Conservation (phyloP, 2,888 invertebrate genomes). For the Agonopterix alstromeriana region DNA sequence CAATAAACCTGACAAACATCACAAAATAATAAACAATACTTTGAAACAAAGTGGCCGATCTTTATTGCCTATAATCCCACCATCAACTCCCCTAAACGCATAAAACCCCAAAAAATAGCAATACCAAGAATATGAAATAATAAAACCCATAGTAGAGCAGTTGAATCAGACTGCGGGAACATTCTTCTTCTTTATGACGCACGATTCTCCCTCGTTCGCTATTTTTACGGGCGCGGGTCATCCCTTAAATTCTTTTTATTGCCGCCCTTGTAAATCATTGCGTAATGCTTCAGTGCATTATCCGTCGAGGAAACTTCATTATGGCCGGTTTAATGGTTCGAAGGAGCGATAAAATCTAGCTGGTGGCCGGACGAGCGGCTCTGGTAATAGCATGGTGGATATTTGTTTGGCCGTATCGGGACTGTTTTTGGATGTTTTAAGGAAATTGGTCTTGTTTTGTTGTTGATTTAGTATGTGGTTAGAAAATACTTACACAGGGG, state of each 20-base stretch:
- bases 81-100: conserved; percentile 5
- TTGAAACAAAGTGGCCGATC: no score
- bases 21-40: no score
- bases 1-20: no score
- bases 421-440: conserved; percentile 9
- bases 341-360: conserved; percentile 74
- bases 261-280: conserved; percentile 74
- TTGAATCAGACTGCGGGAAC: conserved; percentile 41
- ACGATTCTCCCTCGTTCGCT: conserved; percentile 21
- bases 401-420: conserved; percentile 18
- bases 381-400: conserved; percentile 31
- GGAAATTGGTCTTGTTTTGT: no score
- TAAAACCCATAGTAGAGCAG: conserved; percentile 24
- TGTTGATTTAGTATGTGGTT: no score
- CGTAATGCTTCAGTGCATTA: conserved; percentile 74
- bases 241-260: conserved; percentile 77
- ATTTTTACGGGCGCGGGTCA: conserved; percentile 66
- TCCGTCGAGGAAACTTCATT: conserved; percentile 73
- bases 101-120: conserved; percentile 7
- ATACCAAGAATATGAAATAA: conserved; percentile 28
- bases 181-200: conserved; percentile 69
- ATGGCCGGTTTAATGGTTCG: conserved; percentile 75
- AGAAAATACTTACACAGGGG: no score
- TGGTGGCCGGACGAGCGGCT: conserved; percentile 32
- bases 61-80: neutral